A percentile compares a stretch with the other conserved stretches of the same genome.
Evolutionary conservation across 2,888 invertebrate species (phyloP).

Genomic region (Mesoligia furuncula): DNA sequence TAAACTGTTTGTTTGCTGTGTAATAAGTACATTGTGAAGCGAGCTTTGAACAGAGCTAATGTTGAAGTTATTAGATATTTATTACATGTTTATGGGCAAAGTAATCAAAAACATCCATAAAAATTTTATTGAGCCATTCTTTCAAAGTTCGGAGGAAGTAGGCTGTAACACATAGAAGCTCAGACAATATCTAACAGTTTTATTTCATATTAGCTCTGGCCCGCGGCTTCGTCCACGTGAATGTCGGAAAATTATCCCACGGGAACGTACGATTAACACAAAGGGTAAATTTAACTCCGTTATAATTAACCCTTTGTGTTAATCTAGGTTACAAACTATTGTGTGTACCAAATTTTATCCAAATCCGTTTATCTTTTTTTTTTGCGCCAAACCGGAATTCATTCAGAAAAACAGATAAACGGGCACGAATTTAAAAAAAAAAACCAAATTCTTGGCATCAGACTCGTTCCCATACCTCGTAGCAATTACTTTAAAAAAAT

Average conservation of each 20-base stretch:
- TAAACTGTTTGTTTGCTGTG: conserved; percentile 32
- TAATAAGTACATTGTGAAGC: conserved; percentile 14
- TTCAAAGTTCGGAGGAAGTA: conserved; percentile 21
- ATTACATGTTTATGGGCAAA: conserved; percentile 49
- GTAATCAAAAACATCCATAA: conserved; percentile 51
- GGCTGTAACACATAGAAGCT: conserved; percentile 26
- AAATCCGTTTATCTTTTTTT: neutral
- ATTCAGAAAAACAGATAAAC: neutral
- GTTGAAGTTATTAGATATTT: conserved; percentile 42
- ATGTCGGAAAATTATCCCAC: neutral
- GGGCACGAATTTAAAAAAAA: neutral
- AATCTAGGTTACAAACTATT: neutral
- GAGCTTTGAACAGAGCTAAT: conserved; percentile 39
- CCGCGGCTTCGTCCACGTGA: too few species aligned
- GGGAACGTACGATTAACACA: neutral
- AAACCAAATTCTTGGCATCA: neutral
- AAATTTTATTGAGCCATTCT: conserved; percentile 49
- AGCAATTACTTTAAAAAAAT: neutral
- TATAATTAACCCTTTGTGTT: neutral
- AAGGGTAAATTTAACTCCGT: too few species aligned
- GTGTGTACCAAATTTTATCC: neutral
- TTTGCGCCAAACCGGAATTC: neutral
- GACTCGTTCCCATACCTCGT: neutral
- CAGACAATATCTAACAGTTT: neutral
- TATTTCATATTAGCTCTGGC: neutral